Base-by-base conservation (phyloP, 2,888 invertebrate species). In the Apodemia mormo region DNA sequence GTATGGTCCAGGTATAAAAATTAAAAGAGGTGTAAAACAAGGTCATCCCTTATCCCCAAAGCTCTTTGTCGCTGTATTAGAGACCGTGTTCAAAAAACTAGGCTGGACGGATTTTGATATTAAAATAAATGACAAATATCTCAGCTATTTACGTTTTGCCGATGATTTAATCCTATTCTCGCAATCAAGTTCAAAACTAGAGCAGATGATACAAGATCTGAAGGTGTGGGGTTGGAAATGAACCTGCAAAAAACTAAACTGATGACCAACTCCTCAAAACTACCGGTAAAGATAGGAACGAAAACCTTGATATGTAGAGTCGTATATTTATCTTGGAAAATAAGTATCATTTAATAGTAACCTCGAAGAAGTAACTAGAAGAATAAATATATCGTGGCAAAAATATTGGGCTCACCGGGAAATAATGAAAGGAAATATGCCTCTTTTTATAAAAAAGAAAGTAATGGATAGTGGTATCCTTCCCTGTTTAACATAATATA, bases 11-110 rank as follows among this genome's bases (percentile, higher is more conserved):
- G 52, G 14, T 6, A n/a, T 52, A 52, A n/a, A n/a, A 14, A 52
- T 52, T 52, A n/a, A 52, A 5, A 52, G 14, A 52, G 52, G 52
- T 1, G 29, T 56, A 29, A 49, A 22, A 12, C 29, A 22, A 22
- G n/a, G 66, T 29, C 12, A 49, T 7, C 66, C 66, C 5, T 66
- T 66, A 49, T 66, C 66, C 2, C 66, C 66, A 7, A 49, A 66
- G 29, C 66, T 66, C 10, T 66, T 66, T 45, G 30, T 33, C 5
- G 52, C 66, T 14, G 49, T 66, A 49, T 22, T 66, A 30, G 66
- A 66, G 22, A 43, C 12, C 3, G 45, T 66, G 12, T 66, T 66
- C 52, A 45, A 52, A 66, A 37, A 49, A 29, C 66, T 66, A 0
- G 43, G 52, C 49, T 66, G 45, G 22, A 14, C 30, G 33, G 10